phyloP scores from a whole-genome alignment of 2,888 invertebrate species.

The Mesorhabditis sp. region DNA sequence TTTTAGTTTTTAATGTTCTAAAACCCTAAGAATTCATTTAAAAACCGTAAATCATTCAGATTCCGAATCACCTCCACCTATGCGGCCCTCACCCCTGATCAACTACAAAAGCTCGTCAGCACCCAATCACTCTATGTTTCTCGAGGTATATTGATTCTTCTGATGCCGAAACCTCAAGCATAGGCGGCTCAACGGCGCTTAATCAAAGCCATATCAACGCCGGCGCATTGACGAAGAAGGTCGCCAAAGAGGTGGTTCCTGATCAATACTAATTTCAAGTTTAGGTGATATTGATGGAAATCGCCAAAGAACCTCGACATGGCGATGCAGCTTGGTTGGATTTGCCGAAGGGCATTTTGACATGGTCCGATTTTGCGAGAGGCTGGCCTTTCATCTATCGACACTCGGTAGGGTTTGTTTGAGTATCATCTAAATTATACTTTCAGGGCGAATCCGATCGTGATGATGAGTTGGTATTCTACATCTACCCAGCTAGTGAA shows the following conservation, averaged over 20 bases:
- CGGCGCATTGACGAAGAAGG: constrained; percentile 24
- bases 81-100: constrained; percentile 37
- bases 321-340: constrained; percentile 35
- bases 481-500: constrained; percentile 43
- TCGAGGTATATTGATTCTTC: constrained; percentile 15
- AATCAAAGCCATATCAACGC: constrained; percentile 42
- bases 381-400: constrained; percentile 29
- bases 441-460: constrained; percentile 26
- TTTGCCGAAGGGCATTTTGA: constrained; percentile 19
- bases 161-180: not conserved
- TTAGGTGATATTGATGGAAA: constrained; percentile 30
- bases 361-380: constrained; percentile 34
- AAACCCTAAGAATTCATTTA: not conserved
- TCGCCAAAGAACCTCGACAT: constrained; percentile 30
- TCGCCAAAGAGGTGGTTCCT: constrained; percentile 25
- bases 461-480: constrained; percentile 43
- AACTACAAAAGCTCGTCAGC: constrained; percentile 29
- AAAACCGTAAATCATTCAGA: constrained; percentile 14
- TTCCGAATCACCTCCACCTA: constrained; percentile 50
- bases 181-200: constrained; percentile 41
- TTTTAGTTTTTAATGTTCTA: not conserved
- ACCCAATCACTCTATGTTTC: constrained; percentile 29
- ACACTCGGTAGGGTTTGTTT: constrained; percentile 22
- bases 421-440: not conserved
- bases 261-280: not conserved